phyloP scores from a whole-genome alignment of 2,888 invertebrate species.

The Diachrysia chrysitis region DNA sequence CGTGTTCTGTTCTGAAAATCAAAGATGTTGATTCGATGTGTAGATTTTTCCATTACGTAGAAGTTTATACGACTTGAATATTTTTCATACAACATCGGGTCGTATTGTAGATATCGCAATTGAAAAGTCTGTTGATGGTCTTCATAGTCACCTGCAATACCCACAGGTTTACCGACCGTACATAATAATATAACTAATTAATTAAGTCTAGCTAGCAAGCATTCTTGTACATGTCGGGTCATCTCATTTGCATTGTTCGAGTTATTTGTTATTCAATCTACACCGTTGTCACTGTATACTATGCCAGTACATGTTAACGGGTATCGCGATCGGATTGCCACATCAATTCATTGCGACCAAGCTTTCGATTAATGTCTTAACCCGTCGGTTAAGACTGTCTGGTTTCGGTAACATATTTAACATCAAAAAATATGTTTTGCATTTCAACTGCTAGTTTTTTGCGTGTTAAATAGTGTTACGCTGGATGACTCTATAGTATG shows the following conservation, averaged over 20 bases:
- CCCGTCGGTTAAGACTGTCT: conserved; percentile 46
- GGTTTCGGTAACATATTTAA: conserved; percentile 19
- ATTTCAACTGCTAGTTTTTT: conserved; percentile 9
- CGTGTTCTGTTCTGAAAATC: not conserved
- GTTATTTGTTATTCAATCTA: conserved; percentile 68
- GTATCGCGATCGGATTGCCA: conserved; percentile 55
- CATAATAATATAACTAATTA: conserved; percentile 30
- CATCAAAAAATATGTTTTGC: not conserved
- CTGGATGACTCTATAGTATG: conserved; percentile 68
- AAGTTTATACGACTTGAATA: not conserved
- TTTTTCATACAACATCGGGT: not conserved
- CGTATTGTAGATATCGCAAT: not conserved
- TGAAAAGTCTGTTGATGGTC: not conserved
- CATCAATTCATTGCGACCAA: conserved; percentile 61
- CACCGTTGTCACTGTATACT: conserved; percentile 58
- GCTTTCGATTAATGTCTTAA: conserved; percentile 62
- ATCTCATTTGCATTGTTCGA: conserved; percentile 55
- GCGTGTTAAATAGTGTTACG: conserved; percentile 51
- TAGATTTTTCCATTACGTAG: too few relatives aligned
- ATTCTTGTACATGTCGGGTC: conserved; percentile 43
- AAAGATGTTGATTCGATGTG: not conserved
- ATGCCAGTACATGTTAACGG: conserved; percentile 58
- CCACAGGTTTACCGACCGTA: conserved; percentile 3
- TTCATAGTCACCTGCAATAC: not conserved
- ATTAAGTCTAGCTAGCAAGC: conserved; percentile 32